These are phyloP conservation scores for Synanthedon vespiformis DNA, from an alignment of 2,888 invertebrate genomes.

Conservation along the genomic window DNA sequence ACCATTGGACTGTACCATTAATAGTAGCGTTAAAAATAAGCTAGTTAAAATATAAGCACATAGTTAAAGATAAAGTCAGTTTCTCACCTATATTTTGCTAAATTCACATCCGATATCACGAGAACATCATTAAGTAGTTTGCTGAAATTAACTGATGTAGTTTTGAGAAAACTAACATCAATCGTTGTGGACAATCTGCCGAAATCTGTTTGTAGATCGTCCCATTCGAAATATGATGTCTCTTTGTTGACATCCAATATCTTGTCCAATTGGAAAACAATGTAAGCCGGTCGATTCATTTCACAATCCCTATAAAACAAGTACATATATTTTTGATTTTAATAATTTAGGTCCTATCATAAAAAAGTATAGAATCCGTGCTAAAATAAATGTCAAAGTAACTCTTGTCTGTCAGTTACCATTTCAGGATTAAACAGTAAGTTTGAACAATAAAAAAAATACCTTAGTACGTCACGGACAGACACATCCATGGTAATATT, in stretches of 20 bases:
- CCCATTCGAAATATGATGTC: conserved; percentile 75
- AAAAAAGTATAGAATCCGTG: too few relatives aligned
- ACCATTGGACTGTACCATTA: too few relatives aligned
- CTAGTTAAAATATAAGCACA: too few relatives aligned
- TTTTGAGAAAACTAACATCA: conserved; percentile 61
- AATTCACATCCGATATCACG: conserved; percentile 69
- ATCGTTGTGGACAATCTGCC: conserved; percentile 64
- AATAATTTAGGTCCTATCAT: not conserved
- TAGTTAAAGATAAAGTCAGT: not conserved
- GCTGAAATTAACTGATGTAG: conserved; percentile 71
- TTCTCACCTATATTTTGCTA: conserved; percentile 68
- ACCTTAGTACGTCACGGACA: conserved; percentile 65
- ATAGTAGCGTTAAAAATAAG: too few relatives aligned
- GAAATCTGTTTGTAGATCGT: conserved; percentile 66
- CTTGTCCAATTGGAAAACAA: conserved; percentile 77
- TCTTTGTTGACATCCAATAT: conserved; percentile 77
- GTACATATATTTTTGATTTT: not conserved
- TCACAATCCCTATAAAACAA: conserved; percentile 75
- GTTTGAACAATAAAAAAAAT: conserved; percentile 3
- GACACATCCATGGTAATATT: conserved; percentile 65
- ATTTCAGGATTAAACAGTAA: too few relatives aligned
- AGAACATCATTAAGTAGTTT: conserved; percentile 70
- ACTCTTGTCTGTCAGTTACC: too few relatives aligned
- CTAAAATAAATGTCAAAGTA: too few relatives aligned
- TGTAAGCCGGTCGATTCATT: conserved; percentile 78